Evolutionary conservation across 2,888 invertebrate genomes (phyloP), one percentile per base, ranked within the genome.

Genomic region (Sclerodermus sp.): DNA sequence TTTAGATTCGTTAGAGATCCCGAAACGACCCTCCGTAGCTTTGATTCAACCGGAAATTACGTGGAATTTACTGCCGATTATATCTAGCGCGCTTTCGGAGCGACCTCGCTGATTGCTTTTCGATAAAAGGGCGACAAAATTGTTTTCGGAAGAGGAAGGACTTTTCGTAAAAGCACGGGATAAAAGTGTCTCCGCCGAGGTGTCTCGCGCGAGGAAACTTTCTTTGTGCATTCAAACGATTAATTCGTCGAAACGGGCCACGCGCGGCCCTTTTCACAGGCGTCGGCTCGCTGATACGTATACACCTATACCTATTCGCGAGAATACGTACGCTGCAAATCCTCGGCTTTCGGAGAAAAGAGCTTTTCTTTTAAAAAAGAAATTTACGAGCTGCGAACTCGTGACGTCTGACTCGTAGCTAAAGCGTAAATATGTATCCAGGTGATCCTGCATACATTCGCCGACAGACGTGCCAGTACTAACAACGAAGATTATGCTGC

Each of bases 21-120:
- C 23, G 23, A 23, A 52, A 38, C 41, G 18, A 43, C 41, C 44
- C 46, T 51, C 55, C 45, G 43, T 10, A 43, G 56, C 51, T 58
- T 64, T 62, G 61, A 65, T 60, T 62, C 57, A 60, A 57, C 53
- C 62, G 63, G 58, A 65, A 64, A 64, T 62, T 66, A 64, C 61
- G 58, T 57, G 64, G 57, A 64, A 66, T 67, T 67, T 64, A 66
- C 55, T 60, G 62, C 61, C 65, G 67, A 69, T 67, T 67, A 64
- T 64, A 61, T 66, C 65, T 58, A 49, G 47, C 48, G 56, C 48
- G 56, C 57, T 56, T 52, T 49, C 51, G 40, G 51, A 48, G 52
- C 51, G 54, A 49, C 46, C 47, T 57, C 41, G 53, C 44, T 48
- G 61, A 64, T 64, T 60, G 64, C 63, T 66, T 64, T 62, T 58